phyloP scores from a whole-genome alignment of 2,888 invertebrate genomes.

The Plebejus anna region DNA sequence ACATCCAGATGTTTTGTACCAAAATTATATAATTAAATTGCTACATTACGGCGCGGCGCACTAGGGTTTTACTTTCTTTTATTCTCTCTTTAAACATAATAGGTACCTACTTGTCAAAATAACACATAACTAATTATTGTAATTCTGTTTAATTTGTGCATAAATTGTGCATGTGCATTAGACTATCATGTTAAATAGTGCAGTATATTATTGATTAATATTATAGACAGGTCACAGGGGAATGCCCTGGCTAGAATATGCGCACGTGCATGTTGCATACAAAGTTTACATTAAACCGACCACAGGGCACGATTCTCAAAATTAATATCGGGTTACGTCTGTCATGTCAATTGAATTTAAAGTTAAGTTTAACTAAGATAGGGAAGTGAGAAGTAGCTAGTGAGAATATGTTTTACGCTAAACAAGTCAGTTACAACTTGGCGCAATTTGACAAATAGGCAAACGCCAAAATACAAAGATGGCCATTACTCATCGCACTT shows the following conservation, averaged over 20 bases:
- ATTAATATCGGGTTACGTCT: slow-evolving; percentile 14
- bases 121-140: no score
- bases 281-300: slow-evolving; percentile 15
- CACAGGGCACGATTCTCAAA: slow-evolving; percentile 23
- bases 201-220: neutral
- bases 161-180: no score
- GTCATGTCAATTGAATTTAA: neutral
- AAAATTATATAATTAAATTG: no score
- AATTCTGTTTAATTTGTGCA: no score
- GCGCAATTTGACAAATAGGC: slow-evolving; percentile 9
- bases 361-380: neutral
- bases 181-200: no score
- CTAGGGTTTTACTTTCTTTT: no score
- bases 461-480: slow-evolving; percentile 15
- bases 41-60: no score
- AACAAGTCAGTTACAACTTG: neutral
- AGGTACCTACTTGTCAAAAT: no score
- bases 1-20: no score
- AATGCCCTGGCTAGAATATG: slow-evolving; percentile 52
- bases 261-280: slow-evolving; percentile 16
- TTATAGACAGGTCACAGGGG: slow-evolving; percentile 44
- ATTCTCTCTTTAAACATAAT: no score
- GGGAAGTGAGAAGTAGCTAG: no score
- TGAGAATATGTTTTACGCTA: neutral
- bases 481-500: slow-evolving; percentile 14